These are phyloP conservation scores for Gymnothorax reevesii DNA, from an alignment of 2,797 vertebrate species.

Conservation along the genomic window DNA sequence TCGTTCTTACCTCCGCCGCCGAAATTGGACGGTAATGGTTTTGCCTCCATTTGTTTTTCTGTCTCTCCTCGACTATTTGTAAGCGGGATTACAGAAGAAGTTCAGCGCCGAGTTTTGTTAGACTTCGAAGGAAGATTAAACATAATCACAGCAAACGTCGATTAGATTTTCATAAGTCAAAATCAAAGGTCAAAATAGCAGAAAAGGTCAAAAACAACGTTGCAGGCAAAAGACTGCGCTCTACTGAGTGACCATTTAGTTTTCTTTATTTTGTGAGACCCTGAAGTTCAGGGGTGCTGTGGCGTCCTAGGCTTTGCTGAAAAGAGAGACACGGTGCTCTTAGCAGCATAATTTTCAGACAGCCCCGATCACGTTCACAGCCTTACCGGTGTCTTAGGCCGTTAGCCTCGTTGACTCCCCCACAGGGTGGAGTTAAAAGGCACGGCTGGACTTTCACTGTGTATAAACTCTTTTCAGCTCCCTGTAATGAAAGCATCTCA, in stretches of 20 bases:
- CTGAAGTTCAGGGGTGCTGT: slow-evolving; percentile 46
- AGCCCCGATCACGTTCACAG: slow-evolving; percentile 56
- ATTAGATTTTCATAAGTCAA: too few relatives aligned
- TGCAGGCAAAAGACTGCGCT: too few relatives aligned
- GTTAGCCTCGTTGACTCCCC: slow-evolving; percentile 48
- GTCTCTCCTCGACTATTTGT: too few relatives aligned
- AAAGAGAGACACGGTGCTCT: slow-evolving; percentile 19
- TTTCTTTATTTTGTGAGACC: slow-evolving; percentile 33
- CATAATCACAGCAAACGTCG: too few relatives aligned
- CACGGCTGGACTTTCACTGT: slow-evolving; percentile 59
- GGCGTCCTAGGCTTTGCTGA: slow-evolving; percentile 45
- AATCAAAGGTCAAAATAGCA: too few relatives aligned
- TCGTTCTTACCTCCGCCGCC: slow-evolving; percentile 37
- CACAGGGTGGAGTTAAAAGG: slow-evolving; percentile 55
- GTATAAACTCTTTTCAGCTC: slow-evolving; percentile 37
- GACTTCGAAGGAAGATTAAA: too few relatives aligned
- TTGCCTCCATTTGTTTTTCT: too few relatives aligned
- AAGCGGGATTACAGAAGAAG: too few relatives aligned
- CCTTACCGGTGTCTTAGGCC: slow-evolving; percentile 63
- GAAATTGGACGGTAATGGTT: too few relatives aligned
- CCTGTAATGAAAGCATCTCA: not conserved
- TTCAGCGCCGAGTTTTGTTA: slow-evolving; percentile 35
- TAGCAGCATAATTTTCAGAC: slow-evolving; percentile 39
- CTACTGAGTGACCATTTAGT: too few relatives aligned
- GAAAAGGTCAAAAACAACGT: too few relatives aligned